phyloP scores from a whole-genome alignment of 2,113 vertebrate genomes.

The Apteryx owenii region DNA sequence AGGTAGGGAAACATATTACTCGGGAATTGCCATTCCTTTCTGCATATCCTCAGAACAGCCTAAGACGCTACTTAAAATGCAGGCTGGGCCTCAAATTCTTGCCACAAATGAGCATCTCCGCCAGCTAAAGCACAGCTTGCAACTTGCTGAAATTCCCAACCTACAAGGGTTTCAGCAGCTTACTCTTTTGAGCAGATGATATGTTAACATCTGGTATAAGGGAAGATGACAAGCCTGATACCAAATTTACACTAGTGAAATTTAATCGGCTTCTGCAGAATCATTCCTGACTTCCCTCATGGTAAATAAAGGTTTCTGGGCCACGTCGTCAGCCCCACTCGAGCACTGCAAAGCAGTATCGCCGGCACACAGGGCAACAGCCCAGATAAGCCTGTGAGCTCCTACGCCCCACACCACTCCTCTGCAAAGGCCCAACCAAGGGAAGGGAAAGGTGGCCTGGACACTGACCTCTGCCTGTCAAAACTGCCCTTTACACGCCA shows the following conservation, averaged over 20 bases:
- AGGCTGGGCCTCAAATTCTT: neutral
- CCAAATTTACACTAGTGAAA: neutral
- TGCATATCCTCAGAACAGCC: neutral
- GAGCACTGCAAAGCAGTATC: neutral
- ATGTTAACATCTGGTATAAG: accelerated
- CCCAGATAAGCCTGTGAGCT: neutral
- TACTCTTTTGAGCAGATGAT: neutral
- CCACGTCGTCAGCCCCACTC: neutral
- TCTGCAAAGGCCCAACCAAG: neutral
- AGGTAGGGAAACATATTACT: neutral
- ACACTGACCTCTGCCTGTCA: neutral
- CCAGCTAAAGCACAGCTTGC: neutral
- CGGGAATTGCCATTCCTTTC: neutral
- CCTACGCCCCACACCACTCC: neutral
- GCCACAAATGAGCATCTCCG: neutral
- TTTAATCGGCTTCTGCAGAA: neutral
- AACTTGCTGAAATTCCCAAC: neutral
- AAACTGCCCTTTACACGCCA: neutral
- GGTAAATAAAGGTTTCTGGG: neutral
- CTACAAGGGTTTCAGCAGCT: neutral
- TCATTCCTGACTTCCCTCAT: neutral
- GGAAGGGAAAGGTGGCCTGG: neutral
- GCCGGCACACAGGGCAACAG: neutral
- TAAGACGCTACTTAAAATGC: neutral
- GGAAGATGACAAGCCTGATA: neutral